Evolutionary conservation across 2,113 vertebrate species (phyloP).

Genomic region (Vulpes vulpes): DNA sequence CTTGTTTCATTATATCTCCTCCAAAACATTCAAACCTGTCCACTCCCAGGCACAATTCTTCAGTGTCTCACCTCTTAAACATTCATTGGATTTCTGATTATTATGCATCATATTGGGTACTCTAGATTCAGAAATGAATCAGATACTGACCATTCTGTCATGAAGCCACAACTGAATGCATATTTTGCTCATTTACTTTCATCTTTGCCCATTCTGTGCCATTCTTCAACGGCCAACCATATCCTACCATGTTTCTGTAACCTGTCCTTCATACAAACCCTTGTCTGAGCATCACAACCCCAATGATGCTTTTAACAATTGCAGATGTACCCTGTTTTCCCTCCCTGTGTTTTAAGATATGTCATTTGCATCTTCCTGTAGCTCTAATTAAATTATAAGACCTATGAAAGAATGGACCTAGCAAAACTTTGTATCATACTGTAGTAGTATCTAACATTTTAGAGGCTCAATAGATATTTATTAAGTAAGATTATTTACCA

Average conservation of each 20-base stretch:
- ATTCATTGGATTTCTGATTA: neutral
- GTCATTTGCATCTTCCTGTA: slow-evolving; percentile 3
- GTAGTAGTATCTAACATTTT: neutral
- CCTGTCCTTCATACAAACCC: neutral
- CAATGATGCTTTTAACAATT: neutral
- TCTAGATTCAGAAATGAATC: neutral
- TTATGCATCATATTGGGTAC: neutral
- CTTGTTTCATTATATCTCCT: neutral
- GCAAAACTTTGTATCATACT: neutral
- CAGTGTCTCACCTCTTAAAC: neutral
- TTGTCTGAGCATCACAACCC: neutral
- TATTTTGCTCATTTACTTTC: neutral
- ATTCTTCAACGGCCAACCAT: neutral
- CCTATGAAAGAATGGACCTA: neutral
- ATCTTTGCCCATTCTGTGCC: neutral
- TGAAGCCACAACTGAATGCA: neutral
- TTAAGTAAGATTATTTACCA: neutral
- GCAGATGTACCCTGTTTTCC: neutral
- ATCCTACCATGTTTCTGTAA: neutral
- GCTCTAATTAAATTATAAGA: neutral
- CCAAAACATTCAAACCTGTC: neutral
- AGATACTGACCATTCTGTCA: neutral
- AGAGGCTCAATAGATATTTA: neutral
- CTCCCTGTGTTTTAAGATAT: neutral
- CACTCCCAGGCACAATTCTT: neutral